Conservation (phyloP, 2,113 vertebrate species). For the Leucopsar rothschildi region DNA sequence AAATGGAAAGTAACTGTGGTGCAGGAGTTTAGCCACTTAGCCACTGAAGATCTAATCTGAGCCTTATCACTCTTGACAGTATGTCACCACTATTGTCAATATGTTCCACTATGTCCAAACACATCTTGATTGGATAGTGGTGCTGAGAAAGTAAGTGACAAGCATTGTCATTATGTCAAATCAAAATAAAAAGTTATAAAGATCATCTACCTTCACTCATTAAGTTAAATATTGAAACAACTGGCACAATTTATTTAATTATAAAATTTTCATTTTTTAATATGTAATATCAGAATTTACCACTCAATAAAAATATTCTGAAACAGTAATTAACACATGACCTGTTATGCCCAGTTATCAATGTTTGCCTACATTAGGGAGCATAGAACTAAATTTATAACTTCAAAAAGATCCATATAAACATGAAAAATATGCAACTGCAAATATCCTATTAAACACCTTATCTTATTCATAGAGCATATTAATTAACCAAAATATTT, state of each 20-base stretch:
- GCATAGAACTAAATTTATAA: background rate
- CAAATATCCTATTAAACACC: background rate
- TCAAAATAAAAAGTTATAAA: background rate
- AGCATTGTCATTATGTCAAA: background rate
- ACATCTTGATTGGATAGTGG: background rate
- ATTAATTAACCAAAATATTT: conserved; percentile 27
- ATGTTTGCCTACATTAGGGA: background rate
- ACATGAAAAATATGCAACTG: background rate
- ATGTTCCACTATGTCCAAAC: background rate
- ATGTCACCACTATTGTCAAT: background rate
- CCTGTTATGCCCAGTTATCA: background rate
- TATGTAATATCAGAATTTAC: background rate
- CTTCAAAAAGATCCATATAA: background rate
- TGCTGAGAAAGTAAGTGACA: background rate
- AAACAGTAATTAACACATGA: background rate
- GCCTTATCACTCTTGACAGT: background rate
- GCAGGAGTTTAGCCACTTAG: background rate
- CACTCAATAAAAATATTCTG: background rate
- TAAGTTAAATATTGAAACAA: background rate
- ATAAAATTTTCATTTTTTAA: background rate
- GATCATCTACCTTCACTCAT: background rate
- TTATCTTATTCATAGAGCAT: background rate
- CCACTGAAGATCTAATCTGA: background rate
- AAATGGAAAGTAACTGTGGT: background rate
- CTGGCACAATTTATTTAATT: background rate